Evolutionary conservation across 2,797 vertebrate species (phyloP), one percentile per base, ranked within the genome.

Genomic region (Gambelia wislizenii): DNA sequence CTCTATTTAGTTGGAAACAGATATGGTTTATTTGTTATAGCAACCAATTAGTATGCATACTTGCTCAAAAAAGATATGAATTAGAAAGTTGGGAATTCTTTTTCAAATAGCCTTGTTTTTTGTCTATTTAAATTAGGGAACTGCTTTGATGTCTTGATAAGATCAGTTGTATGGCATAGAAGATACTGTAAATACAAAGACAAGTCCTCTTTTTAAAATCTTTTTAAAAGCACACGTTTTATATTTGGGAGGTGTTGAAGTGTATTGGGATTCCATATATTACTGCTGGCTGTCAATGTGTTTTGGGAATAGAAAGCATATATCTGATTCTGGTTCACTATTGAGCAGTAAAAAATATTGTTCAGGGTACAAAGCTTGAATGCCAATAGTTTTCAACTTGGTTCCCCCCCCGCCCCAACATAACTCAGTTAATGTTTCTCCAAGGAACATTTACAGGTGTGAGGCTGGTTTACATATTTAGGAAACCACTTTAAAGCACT

Each of bases 21-120:
- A 81, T 75, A 85, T 81, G 83, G 44, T 89, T 89, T 84, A 89
- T 89, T 89, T 85, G 44, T 85, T 85, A 70, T 80, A 85, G 52
- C 61, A 89, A 79, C 49, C 47, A 25, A 72, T 85, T 79, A 79
- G 20, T 74, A 85, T 74, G 33, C 42, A 56, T 80, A 25, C 49
- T 49, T 85, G 67, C 80, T 72, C 14, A 82, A 47, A n/a, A 81
- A 89, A 36, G 14, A 72, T 25, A 44, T 69, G 52, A 59, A 49
- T 82, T 27, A 78, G 12, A 25, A 78, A 25, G 20, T 36, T 75
- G 30, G 44, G 36, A 54, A 54, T 52, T 67, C 74, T 69, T 25
- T 85, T 81, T 82, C 22, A 86, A 67, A 2, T 52, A 33, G 47
- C 25, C 54, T 6, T 52, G 77, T 79, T 70, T 80, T 64, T 27